Evolutionary conservation across 2,113 vertebrate genomes (phyloP).

Genomic region (Gracilinanus agilis): DNA sequence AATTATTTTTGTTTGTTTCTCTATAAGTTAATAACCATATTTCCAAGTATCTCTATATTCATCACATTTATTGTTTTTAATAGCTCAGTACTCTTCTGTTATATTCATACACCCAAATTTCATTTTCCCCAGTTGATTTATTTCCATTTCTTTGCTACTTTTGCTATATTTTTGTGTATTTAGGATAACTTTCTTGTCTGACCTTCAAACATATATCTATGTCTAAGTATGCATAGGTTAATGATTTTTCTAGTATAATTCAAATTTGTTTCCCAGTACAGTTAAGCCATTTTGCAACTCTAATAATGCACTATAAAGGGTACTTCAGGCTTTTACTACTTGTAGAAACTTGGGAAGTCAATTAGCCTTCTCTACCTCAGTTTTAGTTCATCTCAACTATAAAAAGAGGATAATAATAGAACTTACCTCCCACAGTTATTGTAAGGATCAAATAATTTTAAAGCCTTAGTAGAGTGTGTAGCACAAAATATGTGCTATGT

Average conservation of each 20-base stretch:
- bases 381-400: neutral
- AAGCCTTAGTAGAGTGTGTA: neutral
- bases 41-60: neutral
- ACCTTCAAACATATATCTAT: neutral
- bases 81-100: neutral
- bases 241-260: neutral
- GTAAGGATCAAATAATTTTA: neutral
- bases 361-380: neutral
- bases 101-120: neutral
- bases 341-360: neutral
- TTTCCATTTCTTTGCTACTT: neutral
- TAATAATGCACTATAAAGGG: neutral
- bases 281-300: neutral
- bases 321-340: too few relatives aligned
- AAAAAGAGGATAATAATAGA: neutral
- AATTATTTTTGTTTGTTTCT: neutral
- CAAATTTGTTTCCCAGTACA: neutral
- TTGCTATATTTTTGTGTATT: neutral
- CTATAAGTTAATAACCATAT: neutral
- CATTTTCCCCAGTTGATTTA: neutral
- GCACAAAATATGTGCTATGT: neutral
- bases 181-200: neutral
- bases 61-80: neutral
- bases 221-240: neutral
- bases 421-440: neutral